These are phyloP conservation scores for Pseudolaguvia tuberculata DNA, from an alignment of 2,113 vertebrate genomes.

Conservation along the genomic window DNA sequence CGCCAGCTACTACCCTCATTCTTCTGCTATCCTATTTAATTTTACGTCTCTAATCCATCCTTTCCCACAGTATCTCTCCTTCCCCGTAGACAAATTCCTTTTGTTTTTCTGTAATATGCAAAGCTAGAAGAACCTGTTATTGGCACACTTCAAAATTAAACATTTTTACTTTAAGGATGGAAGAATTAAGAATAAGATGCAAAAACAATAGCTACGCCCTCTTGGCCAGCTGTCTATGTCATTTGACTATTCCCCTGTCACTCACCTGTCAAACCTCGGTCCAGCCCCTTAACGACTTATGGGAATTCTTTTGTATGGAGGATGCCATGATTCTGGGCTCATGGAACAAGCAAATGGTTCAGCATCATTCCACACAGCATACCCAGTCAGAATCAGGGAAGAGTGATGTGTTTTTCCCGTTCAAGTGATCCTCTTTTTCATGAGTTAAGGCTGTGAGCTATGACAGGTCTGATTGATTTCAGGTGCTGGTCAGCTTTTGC, in stretches of 20 bases:
- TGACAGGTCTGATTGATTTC: constrained; percentile 45
- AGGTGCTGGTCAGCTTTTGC: constrained; percentile 17
- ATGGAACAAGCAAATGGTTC: constrained; percentile 37
- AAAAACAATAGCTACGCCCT: constrained; percentile 6
- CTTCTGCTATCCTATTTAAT: not conserved
- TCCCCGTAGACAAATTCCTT: constrained; percentile 15
- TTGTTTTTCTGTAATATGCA: constrained; percentile 19
- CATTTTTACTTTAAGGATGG: not conserved
- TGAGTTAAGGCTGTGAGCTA: constrained; percentile 12
- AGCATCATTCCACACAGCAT: constrained; percentile 13
- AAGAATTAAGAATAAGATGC: constrained; percentile 5
- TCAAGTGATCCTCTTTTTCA: constrained; percentile 28
- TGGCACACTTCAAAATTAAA: constrained; percentile 24
- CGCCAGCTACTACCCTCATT: constrained; percentile 9
- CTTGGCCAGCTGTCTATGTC: constrained; percentile 22
- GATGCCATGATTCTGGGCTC: constrained; percentile 34
- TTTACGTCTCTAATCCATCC: constrained; percentile 5
- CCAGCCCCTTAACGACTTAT: not conserved
- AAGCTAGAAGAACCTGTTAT: constrained; percentile 26
- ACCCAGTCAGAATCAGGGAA: constrained; percentile 19
- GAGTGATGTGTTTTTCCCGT: constrained; percentile 28
- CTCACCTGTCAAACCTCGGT: constrained; percentile 42
- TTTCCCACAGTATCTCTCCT: not conserved
- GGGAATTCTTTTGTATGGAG: constrained; percentile 24
- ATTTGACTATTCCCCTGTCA: constrained; percentile 30